phyloP scores from a whole-genome alignment of 2,113 vertebrate species.

The Hypanus sabinus region DNA sequence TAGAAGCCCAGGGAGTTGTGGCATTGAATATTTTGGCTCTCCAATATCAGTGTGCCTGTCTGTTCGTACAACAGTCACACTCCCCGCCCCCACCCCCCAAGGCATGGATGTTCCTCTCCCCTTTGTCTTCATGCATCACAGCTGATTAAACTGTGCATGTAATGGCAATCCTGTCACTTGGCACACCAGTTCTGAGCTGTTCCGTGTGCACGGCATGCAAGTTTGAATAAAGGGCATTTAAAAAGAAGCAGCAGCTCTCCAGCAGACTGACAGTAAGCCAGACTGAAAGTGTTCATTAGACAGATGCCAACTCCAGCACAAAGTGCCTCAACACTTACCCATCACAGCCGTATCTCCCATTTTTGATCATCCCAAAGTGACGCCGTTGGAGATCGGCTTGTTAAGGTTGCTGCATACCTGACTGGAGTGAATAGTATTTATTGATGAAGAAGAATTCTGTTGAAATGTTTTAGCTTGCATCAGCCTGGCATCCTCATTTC shows the following conservation, averaged over 20 bases:
- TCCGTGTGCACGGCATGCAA: not conserved
- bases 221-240: not conserved
- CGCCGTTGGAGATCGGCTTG: not conserved
- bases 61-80: not conserved
- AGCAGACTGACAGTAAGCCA: not conserved
- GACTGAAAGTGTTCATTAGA: not conserved
- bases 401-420: not conserved
- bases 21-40: not conserved
- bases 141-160: slow-evolving; percentile 5
- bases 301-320: not conserved
- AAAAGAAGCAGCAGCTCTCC: not conserved
- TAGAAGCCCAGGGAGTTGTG: not conserved
- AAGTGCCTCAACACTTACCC: not conserved
- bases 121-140: not conserved
- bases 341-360: not conserved
- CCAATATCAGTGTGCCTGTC: not conserved
- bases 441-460: not conserved
- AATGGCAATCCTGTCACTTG: not conserved
- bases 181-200: not conserved
- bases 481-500: not conserved
- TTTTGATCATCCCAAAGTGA: not conserved
- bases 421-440: not conserved
- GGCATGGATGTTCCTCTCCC: not conserved
- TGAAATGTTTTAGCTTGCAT: not conserved
- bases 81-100: not conserved